Conservation (phyloP, 2,113 vertebrate species). For the Eulemur macaco region DNA sequence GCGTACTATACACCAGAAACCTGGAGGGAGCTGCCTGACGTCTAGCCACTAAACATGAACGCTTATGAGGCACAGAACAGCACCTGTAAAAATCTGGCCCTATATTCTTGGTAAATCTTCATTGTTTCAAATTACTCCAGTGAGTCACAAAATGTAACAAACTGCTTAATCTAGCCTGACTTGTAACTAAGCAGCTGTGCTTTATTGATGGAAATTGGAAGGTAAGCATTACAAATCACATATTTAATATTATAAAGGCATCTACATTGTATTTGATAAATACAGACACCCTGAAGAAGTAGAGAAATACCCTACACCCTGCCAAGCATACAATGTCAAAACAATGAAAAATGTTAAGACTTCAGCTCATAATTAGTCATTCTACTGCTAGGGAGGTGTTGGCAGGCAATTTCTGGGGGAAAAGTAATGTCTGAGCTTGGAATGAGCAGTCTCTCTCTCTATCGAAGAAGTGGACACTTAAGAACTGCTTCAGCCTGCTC, state of each 20-base stretch:
- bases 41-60: background rate
- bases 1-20: background rate
- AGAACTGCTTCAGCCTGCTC: constrained; percentile 46
- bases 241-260: constrained; percentile 65
- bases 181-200: constrained; percentile 61
- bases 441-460: constrained; percentile 52
- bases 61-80: background rate
- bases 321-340: constrained; percentile 65
- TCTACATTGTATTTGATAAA: constrained; percentile 68
- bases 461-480: constrained; percentile 64
- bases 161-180: constrained; percentile 54
- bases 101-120: constrained; percentile 27
- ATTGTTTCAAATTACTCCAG: constrained; percentile 44
- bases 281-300: constrained; percentile 60
- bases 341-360: constrained; percentile 69
- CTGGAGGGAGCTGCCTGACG: background rate
- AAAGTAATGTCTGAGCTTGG: constrained; percentile 64
- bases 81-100: background rate
- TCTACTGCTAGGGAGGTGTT: constrained; percentile 34
- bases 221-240: constrained; percentile 66
- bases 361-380: constrained; percentile 72
- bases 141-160: constrained; percentile 42
- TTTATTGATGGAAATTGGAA: constrained; percentile 64
- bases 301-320: constrained; percentile 47
- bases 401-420: constrained; percentile 69